Evolutionary conservation across 2,888 invertebrate genomes (phyloP).

Genomic region (Eumerus sabulonum): DNA sequence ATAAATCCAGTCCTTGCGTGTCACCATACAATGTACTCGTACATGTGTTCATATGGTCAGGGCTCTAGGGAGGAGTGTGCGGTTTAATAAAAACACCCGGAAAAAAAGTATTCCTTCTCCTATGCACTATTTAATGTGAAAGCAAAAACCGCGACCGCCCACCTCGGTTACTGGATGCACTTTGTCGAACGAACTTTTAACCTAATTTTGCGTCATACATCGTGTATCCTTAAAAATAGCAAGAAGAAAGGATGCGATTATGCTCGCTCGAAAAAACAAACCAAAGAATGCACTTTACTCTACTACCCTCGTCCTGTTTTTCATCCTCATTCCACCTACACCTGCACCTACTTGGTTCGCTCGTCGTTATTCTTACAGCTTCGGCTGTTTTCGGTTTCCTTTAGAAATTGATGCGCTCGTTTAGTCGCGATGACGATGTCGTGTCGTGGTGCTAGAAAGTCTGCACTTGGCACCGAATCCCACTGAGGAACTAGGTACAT

Average conservation of each 20-base stretch:
- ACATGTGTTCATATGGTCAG: not conserved
- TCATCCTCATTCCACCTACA: no score
- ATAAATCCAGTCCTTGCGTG: constrained; percentile 17
- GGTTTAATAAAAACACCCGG: not conserved
- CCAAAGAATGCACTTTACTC: constrained; percentile 51
- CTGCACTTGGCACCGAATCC: constrained; percentile 66
- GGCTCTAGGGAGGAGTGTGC: constrained; percentile 7
- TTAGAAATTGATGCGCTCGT: no score
- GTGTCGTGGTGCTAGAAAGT: constrained; percentile 26
- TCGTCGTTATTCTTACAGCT: not conserved
- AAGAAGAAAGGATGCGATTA: not conserved
- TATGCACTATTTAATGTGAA: constrained; percentile 52
- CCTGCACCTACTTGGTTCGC: no score
- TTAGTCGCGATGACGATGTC: constrained; percentile 22
- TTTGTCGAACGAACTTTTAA: constrained; percentile 67
- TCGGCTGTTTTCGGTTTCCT: not conserved
- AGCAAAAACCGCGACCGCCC: constrained; percentile 46
- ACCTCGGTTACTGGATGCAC: constrained; percentile 7
- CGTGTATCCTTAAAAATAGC: constrained; percentile 17
- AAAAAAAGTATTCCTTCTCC: constrained; percentile 11
- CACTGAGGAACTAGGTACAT: constrained; percentile 47
- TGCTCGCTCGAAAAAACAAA: constrained; percentile 52
- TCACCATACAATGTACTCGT: not conserved
- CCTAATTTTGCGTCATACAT: constrained; percentile 43
- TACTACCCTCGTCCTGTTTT: constrained; percentile 11